phyloP scores from a whole-genome alignment of 2,113 vertebrate genomes.

The Plotosus lineatus region DNA sequence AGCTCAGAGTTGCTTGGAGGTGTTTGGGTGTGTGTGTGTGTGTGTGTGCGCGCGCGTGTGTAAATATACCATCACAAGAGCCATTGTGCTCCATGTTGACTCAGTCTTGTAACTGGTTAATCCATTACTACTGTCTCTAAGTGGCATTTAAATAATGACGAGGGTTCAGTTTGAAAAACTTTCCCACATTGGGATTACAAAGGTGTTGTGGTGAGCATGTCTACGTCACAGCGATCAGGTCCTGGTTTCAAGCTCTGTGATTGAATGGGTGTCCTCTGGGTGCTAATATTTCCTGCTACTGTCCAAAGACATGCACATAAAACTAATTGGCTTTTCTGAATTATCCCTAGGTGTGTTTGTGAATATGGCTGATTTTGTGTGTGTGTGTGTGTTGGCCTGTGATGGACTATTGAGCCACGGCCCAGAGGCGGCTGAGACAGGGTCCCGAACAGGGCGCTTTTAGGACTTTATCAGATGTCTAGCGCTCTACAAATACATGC shows the following conservation, averaged over 20 bases:
- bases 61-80: slow-evolving; percentile 46
- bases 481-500: slow-evolving; percentile 6
- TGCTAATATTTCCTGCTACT: too few relatives aligned
- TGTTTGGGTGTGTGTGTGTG: slow-evolving; percentile 42
- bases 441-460: background rate
- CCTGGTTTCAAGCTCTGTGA: too few relatives aligned
- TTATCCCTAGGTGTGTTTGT: too few relatives aligned
- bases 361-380: too few relatives aligned
- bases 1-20: slow-evolving; percentile 18
- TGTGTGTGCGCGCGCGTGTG: slow-evolving; percentile 42
- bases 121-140: slow-evolving; percentile 46
- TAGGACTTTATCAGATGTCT: background rate
- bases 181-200: slow-evolving; percentile 26
- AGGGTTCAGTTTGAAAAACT: slow-evolving; percentile 45
- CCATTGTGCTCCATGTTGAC: slow-evolving; percentile 46
- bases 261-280: too few relatives aligned
- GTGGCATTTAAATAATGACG: slow-evolving; percentile 45
- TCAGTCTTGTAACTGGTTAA: slow-evolving; percentile 49
- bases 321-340: too few relatives aligned
- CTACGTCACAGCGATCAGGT: too few relatives aligned
- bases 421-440: too few relatives aligned
- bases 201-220: too few relatives aligned
- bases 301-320: too few relatives aligned
- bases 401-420: too few relatives aligned
- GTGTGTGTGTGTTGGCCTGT: too few relatives aligned